phyloP scores from a whole-genome alignment of 2,113 vertebrate species.

The Mastomys coucha region DNA sequence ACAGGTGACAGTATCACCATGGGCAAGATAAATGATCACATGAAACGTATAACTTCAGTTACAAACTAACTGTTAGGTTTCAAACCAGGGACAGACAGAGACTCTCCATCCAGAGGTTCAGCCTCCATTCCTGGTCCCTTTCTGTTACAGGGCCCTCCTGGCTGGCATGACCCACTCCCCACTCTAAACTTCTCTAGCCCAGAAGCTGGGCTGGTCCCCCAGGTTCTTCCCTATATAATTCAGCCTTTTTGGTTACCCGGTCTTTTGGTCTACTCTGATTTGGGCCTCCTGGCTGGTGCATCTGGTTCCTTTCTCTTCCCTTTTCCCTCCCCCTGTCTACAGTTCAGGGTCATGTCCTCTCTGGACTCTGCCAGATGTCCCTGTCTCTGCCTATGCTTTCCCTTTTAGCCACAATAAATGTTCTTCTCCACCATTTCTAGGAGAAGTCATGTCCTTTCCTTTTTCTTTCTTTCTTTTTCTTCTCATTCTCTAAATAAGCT shows the following conservation, averaged over 20 bases:
- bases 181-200: not conserved
- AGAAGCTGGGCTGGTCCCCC: too few species aligned
- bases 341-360: not conserved
- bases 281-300: not conserved
- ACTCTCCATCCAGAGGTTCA: not conserved
- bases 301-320: not conserved
- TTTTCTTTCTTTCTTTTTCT: not conserved
- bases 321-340: not conserved
- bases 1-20: not conserved
- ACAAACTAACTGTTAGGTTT: not conserved
- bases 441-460: not conserved
- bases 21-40: not conserved
- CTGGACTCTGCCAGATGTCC: not conserved
- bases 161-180: not conserved
- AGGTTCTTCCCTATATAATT: not conserved
- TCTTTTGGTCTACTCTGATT: not conserved
- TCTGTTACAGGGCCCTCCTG: not conserved
- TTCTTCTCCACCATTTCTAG: not conserved
- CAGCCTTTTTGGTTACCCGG: not conserved
- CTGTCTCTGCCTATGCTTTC: not conserved
- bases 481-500: not conserved
- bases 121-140: not conserved
- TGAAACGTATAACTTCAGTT: not conserved
- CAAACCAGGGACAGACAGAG: not conserved
- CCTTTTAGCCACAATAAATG: not conserved